Base-by-base conservation (phyloP, 2,888 invertebrate species). In the Pachliopta kotzebuea region DNA sequence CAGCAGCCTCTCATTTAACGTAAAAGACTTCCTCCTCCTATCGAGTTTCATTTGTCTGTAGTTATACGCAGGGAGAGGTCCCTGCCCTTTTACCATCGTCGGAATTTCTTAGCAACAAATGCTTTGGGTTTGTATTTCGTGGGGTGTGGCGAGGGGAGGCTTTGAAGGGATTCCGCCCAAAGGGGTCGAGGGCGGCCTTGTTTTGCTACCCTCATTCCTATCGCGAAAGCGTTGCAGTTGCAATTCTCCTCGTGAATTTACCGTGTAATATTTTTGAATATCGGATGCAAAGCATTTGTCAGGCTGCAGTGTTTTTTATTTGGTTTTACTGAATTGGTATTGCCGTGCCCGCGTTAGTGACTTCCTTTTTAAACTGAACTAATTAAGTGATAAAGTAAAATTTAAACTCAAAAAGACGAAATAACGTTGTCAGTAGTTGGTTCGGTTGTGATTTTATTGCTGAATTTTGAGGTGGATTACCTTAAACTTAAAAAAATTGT, bases 91-190 rank as follows among this genome's bases (percentile, higher is more conserved):
- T 63, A 61, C 54, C 65, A 62, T 69, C 64, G 68, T 60, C 57
- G 74, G 71, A 71, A 72, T 72, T 71, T 76, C 76, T 76, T 75
- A 68, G 74, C 72, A 74, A 79, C 76, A 76, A 76, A 75, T 74
- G 70, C 70, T 73, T 72, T 70, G 68, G 67, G 68, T 67, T 71
- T 68, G 62, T 56, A 64, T 72, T 73, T 64, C 69, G 71, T 69
- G 71, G 78, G 76, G 74, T 70, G 77, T 72, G 75, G 71, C 71
- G 63, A 68, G 67, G 74, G 74, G 76, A 77, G 78, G 74, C 74
- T 75, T 72, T 70, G 68, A 67, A 75, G 76, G 76, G 75, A 70
- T 69, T 72, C 74, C 76, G 74, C 76, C 77, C 77, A 69, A 72
- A 74, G 74, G 70, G 72, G 70, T 69, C 69, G 69, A 77, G 72